phyloP scores from a whole-genome alignment of 2,797 vertebrate species.

The Cirrhinus mrigala region DNA sequence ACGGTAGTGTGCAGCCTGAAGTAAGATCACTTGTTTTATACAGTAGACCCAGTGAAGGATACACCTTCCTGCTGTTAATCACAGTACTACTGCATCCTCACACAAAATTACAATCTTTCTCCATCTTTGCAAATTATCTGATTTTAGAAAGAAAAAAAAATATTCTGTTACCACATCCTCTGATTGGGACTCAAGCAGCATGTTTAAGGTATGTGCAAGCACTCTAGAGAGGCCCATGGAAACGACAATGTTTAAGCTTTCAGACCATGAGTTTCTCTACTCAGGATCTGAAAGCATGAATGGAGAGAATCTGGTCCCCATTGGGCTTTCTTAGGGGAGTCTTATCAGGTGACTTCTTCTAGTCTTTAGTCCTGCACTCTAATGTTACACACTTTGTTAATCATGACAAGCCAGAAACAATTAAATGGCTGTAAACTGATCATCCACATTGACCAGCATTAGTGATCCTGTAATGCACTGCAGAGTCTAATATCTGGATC shows the following conservation, averaged over 20 bases:
- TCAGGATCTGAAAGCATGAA: neutral
- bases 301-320: neutral
- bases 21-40: slow-evolving; percentile 30
- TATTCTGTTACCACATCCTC: slow-evolving; percentile 38
- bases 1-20: slow-evolving; percentile 14
- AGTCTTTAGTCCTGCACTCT: neutral
- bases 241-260: neutral
- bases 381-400: neutral
- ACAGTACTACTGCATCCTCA: slow-evolving; percentile 8
- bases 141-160: neutral
- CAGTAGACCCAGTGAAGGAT: slow-evolving; percentile 32
- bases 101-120: slow-evolving; percentile 11
- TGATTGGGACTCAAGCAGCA: slow-evolving; percentile 22
- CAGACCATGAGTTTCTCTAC: neutral
- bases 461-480: neutral
- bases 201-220: neutral
- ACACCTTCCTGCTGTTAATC: slow-evolving; percentile 41
- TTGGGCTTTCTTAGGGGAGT: neutral
- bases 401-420: neutral
- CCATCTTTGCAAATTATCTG: slow-evolving; percentile 30
- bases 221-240: neutral
- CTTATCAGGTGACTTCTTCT: slow-evolving; percentile 1
- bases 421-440: neutral
- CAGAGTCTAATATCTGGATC: neutral
- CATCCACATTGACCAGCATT: neutral